phyloP scores from a whole-genome alignment of 2,888 invertebrate genomes.

The Drosophila gaucha region DNA sequence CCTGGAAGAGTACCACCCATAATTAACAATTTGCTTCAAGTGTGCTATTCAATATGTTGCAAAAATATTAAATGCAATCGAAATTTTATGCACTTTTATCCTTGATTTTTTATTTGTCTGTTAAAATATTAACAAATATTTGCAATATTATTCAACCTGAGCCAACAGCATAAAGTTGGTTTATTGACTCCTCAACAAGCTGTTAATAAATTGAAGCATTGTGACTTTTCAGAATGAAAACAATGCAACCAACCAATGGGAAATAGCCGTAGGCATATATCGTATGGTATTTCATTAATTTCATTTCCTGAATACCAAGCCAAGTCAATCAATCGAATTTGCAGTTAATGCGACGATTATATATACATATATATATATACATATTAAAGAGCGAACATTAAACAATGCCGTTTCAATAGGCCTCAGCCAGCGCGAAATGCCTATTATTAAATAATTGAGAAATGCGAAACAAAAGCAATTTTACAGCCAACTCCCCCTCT shows the following conservation, averaged over 20 bases:
- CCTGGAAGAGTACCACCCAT: no score
- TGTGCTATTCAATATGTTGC: background rate
- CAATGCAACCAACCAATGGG: background rate
- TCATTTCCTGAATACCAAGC: constrained; percentile 25
- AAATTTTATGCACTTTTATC: background rate
- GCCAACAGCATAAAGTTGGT: no score
- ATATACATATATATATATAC: background rate
- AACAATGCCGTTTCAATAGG: constrained; percentile 19
- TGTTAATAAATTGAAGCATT: background rate
- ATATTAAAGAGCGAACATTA: constrained; percentile 18
- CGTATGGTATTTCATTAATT: constrained; percentile 1
- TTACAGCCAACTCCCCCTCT: background rate
- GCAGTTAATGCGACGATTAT: constrained; percentile 18
- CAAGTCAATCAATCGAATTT: constrained; percentile 24
- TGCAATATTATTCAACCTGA: background rate
- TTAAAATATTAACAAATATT: background rate
- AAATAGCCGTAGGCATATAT: background rate
- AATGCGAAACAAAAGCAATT: constrained; percentile 23
- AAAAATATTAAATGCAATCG: background rate
- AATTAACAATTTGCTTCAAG: background rate
- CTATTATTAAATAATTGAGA: constrained; percentile 36
- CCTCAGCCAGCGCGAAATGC: constrained; percentile 4
- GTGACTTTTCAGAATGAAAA: background rate
- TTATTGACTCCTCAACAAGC: background rate
- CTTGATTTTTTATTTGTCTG: no score